phyloP scores from a whole-genome alignment of 2,888 invertebrate species.

The Drosophila atroscutellata region DNA sequence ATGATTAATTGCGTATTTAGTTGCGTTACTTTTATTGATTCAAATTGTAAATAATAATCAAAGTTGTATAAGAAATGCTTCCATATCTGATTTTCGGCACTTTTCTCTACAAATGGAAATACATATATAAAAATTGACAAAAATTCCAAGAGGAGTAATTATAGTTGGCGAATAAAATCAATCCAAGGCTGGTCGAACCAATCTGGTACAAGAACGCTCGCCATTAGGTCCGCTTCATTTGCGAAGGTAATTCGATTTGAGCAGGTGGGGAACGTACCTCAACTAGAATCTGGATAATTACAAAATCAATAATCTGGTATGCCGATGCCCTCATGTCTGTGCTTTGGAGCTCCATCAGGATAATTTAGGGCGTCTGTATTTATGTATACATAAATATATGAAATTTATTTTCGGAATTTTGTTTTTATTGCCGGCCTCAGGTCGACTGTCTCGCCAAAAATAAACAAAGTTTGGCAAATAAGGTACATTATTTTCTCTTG shows the following conservation, averaged over 20 bases:
- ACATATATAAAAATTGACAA: no score
- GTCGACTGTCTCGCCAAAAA: not conserved
- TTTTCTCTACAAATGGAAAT: no score
- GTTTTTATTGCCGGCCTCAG: not conserved
- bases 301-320: slow-evolving; percentile 1
- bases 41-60: not conserved
- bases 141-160: not conserved
- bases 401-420: not conserved
- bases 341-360: not conserved
- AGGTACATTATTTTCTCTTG: not conserved
- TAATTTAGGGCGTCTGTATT: not conserved
- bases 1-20: not conserved
- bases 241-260: not conserved
- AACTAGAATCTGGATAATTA: not conserved
- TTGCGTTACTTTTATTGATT: not conserved
- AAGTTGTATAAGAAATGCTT: not conserved
- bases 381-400: not conserved
- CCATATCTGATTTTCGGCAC: not conserved
- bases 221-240: not conserved
- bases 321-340: not conserved
- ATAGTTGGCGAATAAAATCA: not conserved
- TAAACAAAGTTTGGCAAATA: not conserved
- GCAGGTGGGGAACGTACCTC: not conserved
- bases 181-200: not conserved
- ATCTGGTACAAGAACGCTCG: not conserved